Evolutionary conservation across 2,888 invertebrate genomes (phyloP), one percentile per base, ranked within the genome.

Genomic region (Macrosoma leucophasiata): DNA sequence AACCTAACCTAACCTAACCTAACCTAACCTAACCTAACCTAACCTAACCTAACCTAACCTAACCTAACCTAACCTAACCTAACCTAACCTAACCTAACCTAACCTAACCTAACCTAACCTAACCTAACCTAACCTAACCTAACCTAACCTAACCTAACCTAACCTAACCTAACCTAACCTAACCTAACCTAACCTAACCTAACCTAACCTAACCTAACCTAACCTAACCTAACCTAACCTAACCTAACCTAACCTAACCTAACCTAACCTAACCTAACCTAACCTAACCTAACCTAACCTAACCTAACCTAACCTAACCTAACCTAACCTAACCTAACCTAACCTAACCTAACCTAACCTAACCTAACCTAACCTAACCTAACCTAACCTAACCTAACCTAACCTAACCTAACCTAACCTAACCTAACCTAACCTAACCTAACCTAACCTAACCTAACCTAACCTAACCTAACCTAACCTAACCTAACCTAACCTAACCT

Each of bases 121-220:
- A 39, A 39, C 38, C 38, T 39, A 39, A 39, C 38, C 38, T 38
- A 38, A 36, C 36, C 36, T 31, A 36, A 36, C 36, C 36, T 31
- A 36, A 36, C 33, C 38, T 32, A 37, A 37, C 36, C 36, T 37
- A 38, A 36, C 38, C 38, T 33, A 38, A 33, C 38, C 38, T 33
- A 39, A 34, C 39, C 39, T 34, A 34, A 30, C 34, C 34, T 31
- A 39, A 34, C 39, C 39, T 34, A 39, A 34, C 39, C 39, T 34
- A 39, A 34, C 35, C 39, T 36, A 39, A 36, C 39, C 39, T 36
- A 39, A 36, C 40, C 40, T 40, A 40, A 36, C 40, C 40, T 40
- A 36, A 36, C 40, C 40, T 33, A 40, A 40, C 40, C 40, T 36
- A 39, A 39, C 37, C 37, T 38, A 38, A 33, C 37, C 35, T 36